Conservation (phyloP, 2,888 invertebrate species). For the Luffia ferchaultella region DNA sequence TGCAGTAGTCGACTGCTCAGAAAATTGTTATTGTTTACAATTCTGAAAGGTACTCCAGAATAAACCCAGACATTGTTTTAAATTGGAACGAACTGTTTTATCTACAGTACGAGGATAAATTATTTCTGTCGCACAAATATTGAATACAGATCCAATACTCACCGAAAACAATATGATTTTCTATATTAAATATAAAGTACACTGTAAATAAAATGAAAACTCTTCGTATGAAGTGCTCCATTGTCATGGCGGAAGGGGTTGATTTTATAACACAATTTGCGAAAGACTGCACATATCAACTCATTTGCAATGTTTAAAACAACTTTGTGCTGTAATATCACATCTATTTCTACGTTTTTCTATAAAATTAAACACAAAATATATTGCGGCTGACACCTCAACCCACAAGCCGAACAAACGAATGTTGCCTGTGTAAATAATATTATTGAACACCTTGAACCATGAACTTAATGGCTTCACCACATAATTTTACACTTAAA, state of each 20-base stretch:
- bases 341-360: constrained; percentile 30
- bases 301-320: constrained; percentile 40
- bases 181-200: constrained; percentile 51
- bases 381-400: constrained; percentile 58
- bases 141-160: too few species aligned
- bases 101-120: too few species aligned
- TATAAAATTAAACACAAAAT: constrained; percentile 40
- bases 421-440: too few species aligned
- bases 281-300: constrained; percentile 36
- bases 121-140: too few species aligned
- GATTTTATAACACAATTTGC: constrained; percentile 28
- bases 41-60: background rate
- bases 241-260: constrained; percentile 59
- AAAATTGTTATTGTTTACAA: background rate
- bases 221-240: constrained; percentile 45
- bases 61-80: too few species aligned
- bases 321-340: constrained; percentile 24
- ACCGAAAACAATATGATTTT: constrained; percentile 49
- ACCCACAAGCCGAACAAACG: constrained; percentile 61
- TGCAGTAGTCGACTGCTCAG: too few species aligned
- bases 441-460: too few species aligned
- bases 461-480: too few species aligned
- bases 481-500: too few species aligned
- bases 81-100: too few species aligned
- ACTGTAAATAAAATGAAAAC: constrained; percentile 45